Conservation (phyloP, 1,140 invertebrate genomes). For the Aradophagus sp. region DNA sequence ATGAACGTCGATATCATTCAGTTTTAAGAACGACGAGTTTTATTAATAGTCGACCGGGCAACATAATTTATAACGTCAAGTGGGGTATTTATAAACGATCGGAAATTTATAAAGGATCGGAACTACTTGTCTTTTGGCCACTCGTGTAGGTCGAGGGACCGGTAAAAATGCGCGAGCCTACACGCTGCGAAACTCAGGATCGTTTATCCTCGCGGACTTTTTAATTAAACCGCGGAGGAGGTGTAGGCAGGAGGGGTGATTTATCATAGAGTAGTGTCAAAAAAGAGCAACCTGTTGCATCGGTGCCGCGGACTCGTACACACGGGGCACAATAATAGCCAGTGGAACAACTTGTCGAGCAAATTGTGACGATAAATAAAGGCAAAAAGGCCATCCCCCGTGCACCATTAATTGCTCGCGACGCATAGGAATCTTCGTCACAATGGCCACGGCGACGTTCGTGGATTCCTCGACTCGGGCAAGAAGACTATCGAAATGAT, state of each 20-base stretch:
- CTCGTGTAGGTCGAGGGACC: slow-evolving; percentile 17
- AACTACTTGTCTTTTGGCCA: slow-evolving; percentile 41
- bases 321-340: slow-evolving; percentile 8
- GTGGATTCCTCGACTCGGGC: slow-evolving; percentile 11
- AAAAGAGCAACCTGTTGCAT: slow-evolving; percentile 28
- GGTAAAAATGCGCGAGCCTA: slow-evolving; percentile 26
- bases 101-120: slow-evolving; percentile 38
- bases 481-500: slow-evolving; percentile 10
- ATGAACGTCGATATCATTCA: slow-evolving; percentile 24
- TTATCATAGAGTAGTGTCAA: slow-evolving; percentile 15
- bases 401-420: slow-evolving; percentile 29
- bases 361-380: slow-evolving; percentile 39
- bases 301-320: slow-evolving; percentile 2
- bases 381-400: slow-evolving; percentile 23
- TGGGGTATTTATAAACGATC: slow-evolving; percentile 41
- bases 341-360: slow-evolving; percentile 30
- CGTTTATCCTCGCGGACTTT: slow-evolving; percentile 31
- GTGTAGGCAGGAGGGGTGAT: slow-evolving; percentile 46
- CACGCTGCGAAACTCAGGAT: slow-evolving; percentile 11
- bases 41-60: slow-evolving; percentile 35
- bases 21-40: slow-evolving; percentile 4
- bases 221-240: slow-evolving; percentile 37
- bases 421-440: slow-evolving; percentile 13
- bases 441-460: slow-evolving; percentile 6
- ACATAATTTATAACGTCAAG: slow-evolving; percentile 31